Evolutionary conservation across 2,888 invertebrate species (phyloP).

Genomic region (Noctuana brunneofusca): DNA sequence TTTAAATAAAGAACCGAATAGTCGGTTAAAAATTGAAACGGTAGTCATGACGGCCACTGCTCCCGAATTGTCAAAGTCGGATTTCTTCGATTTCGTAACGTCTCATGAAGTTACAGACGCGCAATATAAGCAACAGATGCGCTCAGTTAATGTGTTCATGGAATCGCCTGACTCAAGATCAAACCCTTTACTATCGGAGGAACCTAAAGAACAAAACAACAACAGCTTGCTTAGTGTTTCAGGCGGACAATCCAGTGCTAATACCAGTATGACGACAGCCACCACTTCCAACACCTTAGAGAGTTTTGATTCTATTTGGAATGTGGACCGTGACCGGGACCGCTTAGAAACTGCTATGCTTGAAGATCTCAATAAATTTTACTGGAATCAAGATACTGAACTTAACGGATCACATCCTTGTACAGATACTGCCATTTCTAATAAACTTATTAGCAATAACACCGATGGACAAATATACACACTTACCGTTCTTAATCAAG

Average conservation of each 20-base stretch:
- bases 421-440: conserved; percentile 76
- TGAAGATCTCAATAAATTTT: conserved; percentile 93
- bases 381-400: conserved; percentile 88
- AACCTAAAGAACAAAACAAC: conserved; percentile 84
- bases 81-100: conserved; percentile 94
- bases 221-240: conserved; percentile 79
- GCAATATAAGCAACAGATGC: conserved; percentile 87
- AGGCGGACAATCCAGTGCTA: conserved; percentile 55
- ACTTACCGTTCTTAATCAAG: conserved; percentile 92
- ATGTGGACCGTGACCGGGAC: conserved; percentile 88
- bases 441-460: conserved; percentile 81
- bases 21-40: conserved; percentile 75
- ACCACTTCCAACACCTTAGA: conserved; percentile 76
- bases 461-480: conserved; percentile 94
- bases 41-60: conserved; percentile 94
- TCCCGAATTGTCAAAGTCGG: conserved; percentile 93
- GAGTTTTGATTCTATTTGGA: conserved; percentile 85
- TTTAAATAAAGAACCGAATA: conserved; percentile 62
- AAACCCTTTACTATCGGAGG: conserved; percentile 76
- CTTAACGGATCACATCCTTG: conserved; percentile 78
- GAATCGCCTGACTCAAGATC: conserved; percentile 81
- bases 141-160: conserved; percentile 86
- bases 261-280: conserved; percentile 59
- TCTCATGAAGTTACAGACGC: conserved; percentile 89
- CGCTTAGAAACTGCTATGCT: conserved; percentile 89